phyloP scores from a whole-genome alignment of 2,888 invertebrate species.

The Stegana nigrithorax region DNA sequence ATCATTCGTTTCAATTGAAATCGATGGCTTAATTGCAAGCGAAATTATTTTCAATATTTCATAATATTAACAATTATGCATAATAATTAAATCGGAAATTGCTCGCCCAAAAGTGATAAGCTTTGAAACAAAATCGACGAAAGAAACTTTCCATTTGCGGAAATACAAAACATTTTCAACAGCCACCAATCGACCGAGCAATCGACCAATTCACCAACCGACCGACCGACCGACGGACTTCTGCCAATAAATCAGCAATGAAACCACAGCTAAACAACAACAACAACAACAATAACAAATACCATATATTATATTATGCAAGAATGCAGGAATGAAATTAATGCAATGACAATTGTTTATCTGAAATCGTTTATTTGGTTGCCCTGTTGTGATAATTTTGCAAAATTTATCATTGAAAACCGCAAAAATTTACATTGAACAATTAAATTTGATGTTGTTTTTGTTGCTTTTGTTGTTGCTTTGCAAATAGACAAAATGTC shows the following conservation, averaged over 20 bases:
- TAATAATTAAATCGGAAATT: slow-evolving; percentile 39
- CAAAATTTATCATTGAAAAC: slow-evolving; percentile 52
- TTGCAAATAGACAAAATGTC: too few relatives aligned
- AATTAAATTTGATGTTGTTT: slow-evolving; percentile 49
- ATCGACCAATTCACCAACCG: too few relatives aligned
- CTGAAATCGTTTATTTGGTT: slow-evolving; percentile 26
- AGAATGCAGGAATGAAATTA: not conserved
- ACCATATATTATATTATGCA: not conserved
- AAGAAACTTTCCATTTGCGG: not conserved
- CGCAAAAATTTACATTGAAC: slow-evolving; percentile 53
- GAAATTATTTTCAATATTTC: too few relatives aligned
- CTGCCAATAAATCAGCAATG: not conserved
- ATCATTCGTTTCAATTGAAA: slow-evolving; percentile 53
- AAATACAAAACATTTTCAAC: not conserved
- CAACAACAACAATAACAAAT: too few relatives aligned
- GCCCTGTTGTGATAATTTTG: slow-evolving; percentile 31
- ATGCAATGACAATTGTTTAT: not conserved
- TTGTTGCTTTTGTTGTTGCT: slow-evolving; percentile 17
- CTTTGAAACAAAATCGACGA: too few relatives aligned
- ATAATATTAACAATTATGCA: too few relatives aligned
- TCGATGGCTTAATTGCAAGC: slow-evolving; percentile 61
- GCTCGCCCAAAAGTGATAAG: slow-evolving; percentile 31
- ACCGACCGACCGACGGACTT: too few relatives aligned
- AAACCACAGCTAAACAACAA: too few relatives aligned
- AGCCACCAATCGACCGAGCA: too few relatives aligned